Conservation (phyloP, 2,113 vertebrate species). For the Rhea pennata region DNA sequence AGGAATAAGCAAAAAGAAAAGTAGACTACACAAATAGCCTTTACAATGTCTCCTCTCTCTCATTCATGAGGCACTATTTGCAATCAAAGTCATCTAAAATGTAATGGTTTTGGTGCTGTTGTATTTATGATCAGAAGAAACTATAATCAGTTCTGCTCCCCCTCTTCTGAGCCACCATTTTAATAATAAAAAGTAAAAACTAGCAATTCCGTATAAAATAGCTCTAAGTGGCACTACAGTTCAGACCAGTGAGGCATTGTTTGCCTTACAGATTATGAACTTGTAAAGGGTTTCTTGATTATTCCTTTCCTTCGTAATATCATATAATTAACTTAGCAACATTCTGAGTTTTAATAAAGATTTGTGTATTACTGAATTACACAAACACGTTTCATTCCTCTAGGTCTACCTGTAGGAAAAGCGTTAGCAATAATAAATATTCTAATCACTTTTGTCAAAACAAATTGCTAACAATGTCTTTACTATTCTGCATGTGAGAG, state of each 20-base stretch:
- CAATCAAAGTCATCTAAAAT: neutral
- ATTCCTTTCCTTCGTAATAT: constrained; percentile 30
- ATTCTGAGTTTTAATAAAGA: constrained; percentile 63
- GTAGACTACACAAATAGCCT: neutral
- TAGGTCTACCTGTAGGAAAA: constrained; percentile 27
- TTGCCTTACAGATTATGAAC: constrained; percentile 53
- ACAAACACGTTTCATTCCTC: constrained; percentile 53
- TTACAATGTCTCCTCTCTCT: neutral
- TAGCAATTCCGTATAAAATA: constrained; percentile 37
- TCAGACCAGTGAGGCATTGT: constrained; percentile 7
- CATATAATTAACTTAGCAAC: constrained; percentile 56
- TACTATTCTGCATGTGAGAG: constrained; percentile 55
- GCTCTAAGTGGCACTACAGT: constrained; percentile 29
- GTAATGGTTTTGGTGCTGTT: neutral
- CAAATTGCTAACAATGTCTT: constrained; percentile 67
- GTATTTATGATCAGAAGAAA: constrained; percentile 10
- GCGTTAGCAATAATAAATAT: constrained; percentile 67
- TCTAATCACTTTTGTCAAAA: constrained; percentile 74
- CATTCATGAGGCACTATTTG: neutral
- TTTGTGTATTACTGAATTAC: constrained; percentile 53
- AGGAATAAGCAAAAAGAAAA: neutral
- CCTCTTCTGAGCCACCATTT: neutral
- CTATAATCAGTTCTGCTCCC: neutral
- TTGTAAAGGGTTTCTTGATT: constrained; percentile 56
- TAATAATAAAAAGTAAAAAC: constrained; percentile 15